These are phyloP conservation scores for Bombus superbus DNA, from an alignment of 1,140 invertebrate genomes.

Conservation along the genomic window DNA sequence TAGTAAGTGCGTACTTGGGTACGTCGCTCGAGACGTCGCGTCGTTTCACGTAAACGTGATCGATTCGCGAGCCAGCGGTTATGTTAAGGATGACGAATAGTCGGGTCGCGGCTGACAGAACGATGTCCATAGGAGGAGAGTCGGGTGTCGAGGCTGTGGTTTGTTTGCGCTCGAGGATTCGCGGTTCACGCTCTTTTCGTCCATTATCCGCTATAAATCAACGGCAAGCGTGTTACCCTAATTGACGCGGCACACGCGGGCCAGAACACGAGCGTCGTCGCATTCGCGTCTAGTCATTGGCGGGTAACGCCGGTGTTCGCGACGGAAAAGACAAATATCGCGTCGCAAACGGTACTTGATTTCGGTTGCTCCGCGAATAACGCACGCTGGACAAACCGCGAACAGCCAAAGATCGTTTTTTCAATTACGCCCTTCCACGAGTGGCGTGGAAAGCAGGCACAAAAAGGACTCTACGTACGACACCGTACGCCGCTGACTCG, in stretches of 20 bases:
- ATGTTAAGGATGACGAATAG: slow-evolving; percentile 52
- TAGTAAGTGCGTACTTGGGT: background rate
- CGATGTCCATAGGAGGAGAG: slow-evolving; percentile 41
- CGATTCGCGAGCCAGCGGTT: slow-evolving; percentile 14
- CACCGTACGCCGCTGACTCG: too few relatives aligned
- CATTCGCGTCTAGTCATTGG: too few relatives aligned
- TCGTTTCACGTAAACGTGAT: slow-evolving; percentile 16
- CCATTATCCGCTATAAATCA: slow-evolving; percentile 5
- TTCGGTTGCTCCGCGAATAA: too few relatives aligned
- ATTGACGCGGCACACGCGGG: slow-evolving; percentile 27
- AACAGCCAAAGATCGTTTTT: too few relatives aligned
- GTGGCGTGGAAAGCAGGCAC: too few relatives aligned
- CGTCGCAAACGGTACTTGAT: too few relatives aligned
- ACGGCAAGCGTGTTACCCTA: background rate
- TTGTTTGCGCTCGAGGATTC: slow-evolving; percentile 34
- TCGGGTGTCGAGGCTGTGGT: slow-evolving; percentile 61
- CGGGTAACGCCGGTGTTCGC: too few relatives aligned
- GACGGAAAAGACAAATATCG: too few relatives aligned
- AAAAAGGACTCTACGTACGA: too few relatives aligned
- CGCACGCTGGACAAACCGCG: too few relatives aligned
- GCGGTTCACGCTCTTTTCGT: background rate
- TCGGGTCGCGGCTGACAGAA: slow-evolving; percentile 38
- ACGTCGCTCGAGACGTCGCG: background rate
- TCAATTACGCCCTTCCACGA: too few relatives aligned
- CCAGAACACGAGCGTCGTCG: too few relatives aligned